These are phyloP conservation scores for Drosophila tropicalis DNA, from an alignment of 1,140 invertebrate genomes.

Conservation along the genomic window DNA sequence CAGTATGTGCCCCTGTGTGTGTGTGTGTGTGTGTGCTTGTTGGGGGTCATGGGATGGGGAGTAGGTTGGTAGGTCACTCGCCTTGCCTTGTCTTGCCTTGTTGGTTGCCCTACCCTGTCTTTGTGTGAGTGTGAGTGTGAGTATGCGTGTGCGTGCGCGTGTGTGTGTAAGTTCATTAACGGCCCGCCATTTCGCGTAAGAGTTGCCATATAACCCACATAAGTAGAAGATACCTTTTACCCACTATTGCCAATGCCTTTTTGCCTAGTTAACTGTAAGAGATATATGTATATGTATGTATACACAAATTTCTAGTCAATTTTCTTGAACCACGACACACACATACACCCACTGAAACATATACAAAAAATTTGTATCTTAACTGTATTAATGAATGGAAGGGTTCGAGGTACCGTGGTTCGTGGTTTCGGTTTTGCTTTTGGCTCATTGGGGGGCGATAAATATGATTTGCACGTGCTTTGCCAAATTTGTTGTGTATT, in stretches of 20 bases:
- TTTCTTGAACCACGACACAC: conserved; percentile 20
- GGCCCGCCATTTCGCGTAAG: conserved; percentile 59
- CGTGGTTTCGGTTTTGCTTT: not conserved
- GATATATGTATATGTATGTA: not conserved
- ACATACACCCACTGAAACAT: not conserved
- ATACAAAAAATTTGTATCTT: not conserved
- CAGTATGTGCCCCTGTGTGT: no score
- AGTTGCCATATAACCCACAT: conserved; percentile 47
- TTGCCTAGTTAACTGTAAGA: conserved; percentile 29
- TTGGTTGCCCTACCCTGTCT: conserved; percentile 11
- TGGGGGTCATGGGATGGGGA: conserved; percentile 34
- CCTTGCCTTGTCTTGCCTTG: conserved; percentile 23
- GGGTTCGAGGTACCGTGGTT: conserved; percentile 3
- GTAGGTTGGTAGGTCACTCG: conserved; percentile 75
- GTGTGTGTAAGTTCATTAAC: conserved; percentile 76
- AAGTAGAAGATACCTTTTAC: conserved; percentile 8
- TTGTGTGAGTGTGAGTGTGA: conserved; percentile 27
- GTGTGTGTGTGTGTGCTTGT: not conserved
- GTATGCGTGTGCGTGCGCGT: conserved; percentile 40
- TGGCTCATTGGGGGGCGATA: conserved; percentile 7
- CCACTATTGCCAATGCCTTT: conserved; percentile 2
- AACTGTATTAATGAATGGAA: conserved; percentile 13
- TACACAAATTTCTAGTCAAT: conserved; percentile 14
- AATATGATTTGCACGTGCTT: conserved; percentile 16
- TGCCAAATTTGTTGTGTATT: conserved; percentile 7